Conservation (phyloP, 2,888 invertebrate genomes). For the Lasiommata megera region DNA sequence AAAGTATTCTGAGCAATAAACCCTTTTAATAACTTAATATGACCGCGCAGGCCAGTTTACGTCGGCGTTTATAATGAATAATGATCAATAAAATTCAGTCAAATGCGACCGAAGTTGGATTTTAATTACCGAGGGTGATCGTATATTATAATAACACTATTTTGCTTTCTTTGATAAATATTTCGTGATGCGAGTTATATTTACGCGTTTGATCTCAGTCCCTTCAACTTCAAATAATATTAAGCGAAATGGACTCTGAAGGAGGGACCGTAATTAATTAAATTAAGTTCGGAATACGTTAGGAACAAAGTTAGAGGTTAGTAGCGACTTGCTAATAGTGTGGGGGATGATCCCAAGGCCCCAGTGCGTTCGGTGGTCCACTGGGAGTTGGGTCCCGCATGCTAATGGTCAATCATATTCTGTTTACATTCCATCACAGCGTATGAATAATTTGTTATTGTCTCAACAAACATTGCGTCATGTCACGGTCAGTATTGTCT, state of each 20-base stretch:
- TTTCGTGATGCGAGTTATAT: slow-evolving; percentile 46
- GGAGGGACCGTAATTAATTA: slow-evolving; percentile 75
- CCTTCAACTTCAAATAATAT: slow-evolving; percentile 65
- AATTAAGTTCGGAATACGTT: slow-evolving; percentile 77
- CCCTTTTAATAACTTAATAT: slow-evolving; percentile 64
- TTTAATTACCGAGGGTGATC: slow-evolving; percentile 38
- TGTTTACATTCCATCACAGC: slow-evolving; percentile 80
- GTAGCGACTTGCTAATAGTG: slow-evolving; percentile 71
- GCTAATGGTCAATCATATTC: slow-evolving; percentile 81
- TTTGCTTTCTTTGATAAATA: slow-evolving; percentile 52
- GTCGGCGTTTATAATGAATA: slow-evolving; percentile 65
- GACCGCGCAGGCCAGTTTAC: slow-evolving; percentile 54
- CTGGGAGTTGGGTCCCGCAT: slow-evolving; percentile 51
- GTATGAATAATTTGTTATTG: slow-evolving; percentile 81
- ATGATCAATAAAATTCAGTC: slow-evolving; percentile 67
- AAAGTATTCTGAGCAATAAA: slow-evolving; percentile 40
- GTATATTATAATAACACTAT: slow-evolving; percentile 39
- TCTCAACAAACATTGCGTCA: slow-evolving; percentile 67
- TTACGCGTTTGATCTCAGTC: slow-evolving; percentile 60
- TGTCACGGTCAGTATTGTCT: slow-evolving; percentile 74
- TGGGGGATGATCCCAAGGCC: slow-evolving; percentile 65
- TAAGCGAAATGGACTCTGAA: slow-evolving; percentile 65
- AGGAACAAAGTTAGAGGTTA: slow-evolving; percentile 70
- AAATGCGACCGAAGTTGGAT: slow-evolving; percentile 52
- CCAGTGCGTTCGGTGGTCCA: slow-evolving; percentile 52